These are phyloP conservation scores for Heliconius nattereri DNA, from an alignment of 1,140 invertebrate species.

Conservation along the genomic window DNA sequence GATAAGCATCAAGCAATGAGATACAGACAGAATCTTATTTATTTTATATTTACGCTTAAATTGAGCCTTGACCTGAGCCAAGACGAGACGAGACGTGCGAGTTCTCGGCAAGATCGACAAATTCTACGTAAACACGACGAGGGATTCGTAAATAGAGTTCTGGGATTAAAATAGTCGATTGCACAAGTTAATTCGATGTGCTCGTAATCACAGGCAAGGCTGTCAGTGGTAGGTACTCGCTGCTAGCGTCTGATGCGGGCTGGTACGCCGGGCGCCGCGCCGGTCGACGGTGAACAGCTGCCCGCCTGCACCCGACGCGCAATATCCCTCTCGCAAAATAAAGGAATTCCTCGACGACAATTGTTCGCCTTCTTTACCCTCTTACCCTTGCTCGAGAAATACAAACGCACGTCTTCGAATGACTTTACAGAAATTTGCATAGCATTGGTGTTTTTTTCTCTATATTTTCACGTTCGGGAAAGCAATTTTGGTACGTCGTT, in stretches of 20 bases:
- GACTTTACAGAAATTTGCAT: constrained; percentile 81
- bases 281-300: constrained; percentile 67
- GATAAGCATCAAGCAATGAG: constrained; percentile 71
- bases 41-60: constrained; percentile 72
- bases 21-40: constrained; percentile 66
- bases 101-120: constrained; percentile 42
- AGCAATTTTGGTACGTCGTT: constrained; percentile 80
- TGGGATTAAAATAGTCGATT: constrained; percentile 49
- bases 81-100: constrained; percentile 43
- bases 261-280: constrained; percentile 50
- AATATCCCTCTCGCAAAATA: constrained; percentile 78
- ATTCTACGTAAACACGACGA: constrained; percentile 43
- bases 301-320: constrained; percentile 75
- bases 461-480: constrained; percentile 78
- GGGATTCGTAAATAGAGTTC: constrained; percentile 40
- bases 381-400: constrained; percentile 75
- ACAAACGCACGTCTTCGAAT: constrained; percentile 78
- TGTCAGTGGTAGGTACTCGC: constrained; percentile 40
- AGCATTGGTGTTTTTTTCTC: constrained; percentile 61
- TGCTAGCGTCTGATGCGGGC: constrained; percentile 53
- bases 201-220: constrained; percentile 53
- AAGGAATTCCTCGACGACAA: constrained; percentile 75
- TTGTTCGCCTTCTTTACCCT: constrained; percentile 75
- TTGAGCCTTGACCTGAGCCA: constrained; percentile 60
- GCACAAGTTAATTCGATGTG: constrained; percentile 45